phyloP scores from a whole-genome alignment of 2,888 invertebrate genomes.

The Hydroisotoma schaefferi region DNA sequence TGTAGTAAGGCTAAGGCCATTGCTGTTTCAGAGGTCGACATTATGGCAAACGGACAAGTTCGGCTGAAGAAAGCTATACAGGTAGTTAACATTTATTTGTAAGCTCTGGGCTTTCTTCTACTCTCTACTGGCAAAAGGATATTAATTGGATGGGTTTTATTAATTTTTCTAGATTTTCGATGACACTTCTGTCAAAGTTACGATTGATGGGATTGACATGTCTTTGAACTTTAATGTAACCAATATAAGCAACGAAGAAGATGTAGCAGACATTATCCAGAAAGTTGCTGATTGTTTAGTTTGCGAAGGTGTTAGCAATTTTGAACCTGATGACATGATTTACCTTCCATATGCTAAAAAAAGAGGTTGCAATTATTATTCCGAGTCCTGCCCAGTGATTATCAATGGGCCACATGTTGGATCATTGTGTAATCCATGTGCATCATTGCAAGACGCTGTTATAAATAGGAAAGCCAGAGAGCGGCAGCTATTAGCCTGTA shows the following conservation, averaged over 20 bases:
- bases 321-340: constrained; percentile 37
- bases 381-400: constrained; percentile 40
- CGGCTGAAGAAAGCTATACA: constrained; percentile 38
- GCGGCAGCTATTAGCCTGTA: constrained; percentile 15
- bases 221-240: constrained; percentile 30
- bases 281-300: constrained; percentile 33
- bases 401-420: constrained; percentile 30
- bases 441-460: constrained; percentile 29
- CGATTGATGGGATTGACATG: constrained; percentile 42
- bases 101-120: neutral
- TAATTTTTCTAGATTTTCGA: constrained; percentile 37
- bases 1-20: constrained; percentile 40
- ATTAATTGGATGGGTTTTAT: neutral
- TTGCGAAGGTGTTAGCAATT: constrained; percentile 41
- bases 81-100: constrained; percentile 18
- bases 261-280: constrained; percentile 32
- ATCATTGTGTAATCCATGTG: constrained; percentile 35
- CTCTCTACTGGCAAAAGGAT: neutral
- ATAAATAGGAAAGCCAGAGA: constrained; percentile 33
- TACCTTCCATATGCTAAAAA: constrained; percentile 38
- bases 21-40: constrained; percentile 38
- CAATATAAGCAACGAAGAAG: constrained; percentile 23
- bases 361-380: constrained; percentile 34
- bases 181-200: constrained; percentile 31
- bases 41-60: constrained; percentile 32